These are phyloP conservation scores for Zaprionus camerounensis DNA, from an alignment of 1,140 invertebrate genomes.

Conservation along the genomic window DNA sequence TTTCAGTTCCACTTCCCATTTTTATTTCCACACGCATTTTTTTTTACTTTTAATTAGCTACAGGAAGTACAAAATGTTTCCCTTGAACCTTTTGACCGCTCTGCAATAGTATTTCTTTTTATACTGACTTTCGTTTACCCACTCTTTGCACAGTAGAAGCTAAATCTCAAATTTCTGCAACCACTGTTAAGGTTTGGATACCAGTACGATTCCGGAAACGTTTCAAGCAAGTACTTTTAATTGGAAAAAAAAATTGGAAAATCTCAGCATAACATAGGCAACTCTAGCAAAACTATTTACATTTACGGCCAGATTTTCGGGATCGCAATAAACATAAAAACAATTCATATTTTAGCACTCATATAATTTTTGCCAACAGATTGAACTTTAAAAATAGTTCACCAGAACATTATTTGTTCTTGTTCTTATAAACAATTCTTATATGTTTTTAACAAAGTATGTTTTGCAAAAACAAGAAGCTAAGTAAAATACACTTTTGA, in stretches of 20 bases:
- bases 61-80: constrained; percentile 63
- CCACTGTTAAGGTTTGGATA: background rate
- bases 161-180: background rate
- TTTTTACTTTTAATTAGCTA: constrained; percentile 55
- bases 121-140: constrained; percentile 8
- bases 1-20: constrained; percentile 42
- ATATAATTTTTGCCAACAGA: too few species aligned
- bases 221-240: constrained; percentile 70
- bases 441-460: too few species aligned
- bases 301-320: too few species aligned
- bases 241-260: constrained; percentile 39
- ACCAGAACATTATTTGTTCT: too few species aligned
- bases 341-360: too few species aligned
- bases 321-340: too few species aligned
- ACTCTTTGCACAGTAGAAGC: constrained; percentile 21
- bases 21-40: constrained; percentile 68
- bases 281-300: too few species aligned
- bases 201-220: constrained; percentile 42
- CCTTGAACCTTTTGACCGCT: constrained; percentile 20
- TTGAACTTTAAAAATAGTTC: too few species aligned
- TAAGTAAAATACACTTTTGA: background rate
- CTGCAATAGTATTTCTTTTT: constrained; percentile 21
- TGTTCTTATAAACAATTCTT: too few species aligned
- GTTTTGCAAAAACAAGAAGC: too few species aligned
- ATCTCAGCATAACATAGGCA: background rate